Conservation (phyloP, 2,888 invertebrate genomes). For the Pseudococcus viburni region DNA sequence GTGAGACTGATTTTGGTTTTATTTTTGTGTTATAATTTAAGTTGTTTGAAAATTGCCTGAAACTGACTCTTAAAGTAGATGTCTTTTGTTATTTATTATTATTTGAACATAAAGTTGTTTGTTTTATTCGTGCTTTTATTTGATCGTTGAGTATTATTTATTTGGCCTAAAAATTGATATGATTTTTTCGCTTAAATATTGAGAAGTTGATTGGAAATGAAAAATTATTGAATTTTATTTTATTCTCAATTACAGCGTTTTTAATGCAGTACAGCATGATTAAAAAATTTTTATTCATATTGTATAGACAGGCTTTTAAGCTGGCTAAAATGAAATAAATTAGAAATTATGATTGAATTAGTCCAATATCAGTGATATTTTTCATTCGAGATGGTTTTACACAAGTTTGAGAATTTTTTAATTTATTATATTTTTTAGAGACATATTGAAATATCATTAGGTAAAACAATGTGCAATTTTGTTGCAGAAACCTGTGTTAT, state of each 20-base stretch:
- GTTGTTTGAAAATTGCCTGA: neutral
- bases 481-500: constrained; percentile 52
- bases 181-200: neutral
- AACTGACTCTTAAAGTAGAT: neutral
- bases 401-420: too few relatives aligned
- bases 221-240: too few relatives aligned
- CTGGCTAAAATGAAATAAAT: too few relatives aligned
- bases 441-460: neutral
- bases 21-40: neutral
- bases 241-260: too few relatives aligned
- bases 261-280: too few relatives aligned
- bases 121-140: neutral
- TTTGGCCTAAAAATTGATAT: neutral
- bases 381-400: too few relatives aligned
- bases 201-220: neutral
- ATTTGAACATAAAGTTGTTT: neutral
- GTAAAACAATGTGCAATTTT: constrained; percentile 14
- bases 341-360: too few relatives aligned
- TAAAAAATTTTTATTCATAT: too few relatives aligned
- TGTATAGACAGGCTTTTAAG: too few relatives aligned
- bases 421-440: too few relatives aligned
- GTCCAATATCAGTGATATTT: too few relatives aligned
- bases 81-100: neutral
- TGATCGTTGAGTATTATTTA: neutral
- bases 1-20: constrained; percentile 6